Evolutionary conservation across 2,888 invertebrate genomes (phyloP).

Genomic region (Brachyptera putata): DNA sequence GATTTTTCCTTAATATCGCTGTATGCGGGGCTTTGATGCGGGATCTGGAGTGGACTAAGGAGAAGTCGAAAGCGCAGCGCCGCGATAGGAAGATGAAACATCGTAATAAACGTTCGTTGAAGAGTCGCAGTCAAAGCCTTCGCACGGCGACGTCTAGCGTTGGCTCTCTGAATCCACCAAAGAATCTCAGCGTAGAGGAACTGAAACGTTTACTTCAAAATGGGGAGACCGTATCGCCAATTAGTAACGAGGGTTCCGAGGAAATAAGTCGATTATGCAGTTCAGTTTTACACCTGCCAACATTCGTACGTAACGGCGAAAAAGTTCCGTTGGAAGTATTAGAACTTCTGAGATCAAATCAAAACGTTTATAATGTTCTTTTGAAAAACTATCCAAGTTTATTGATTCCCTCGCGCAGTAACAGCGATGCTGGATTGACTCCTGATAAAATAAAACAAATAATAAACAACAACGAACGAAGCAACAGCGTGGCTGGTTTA

Average conservation of each 20-base stretch:
- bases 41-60: conserved; percentile 65
- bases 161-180: conserved; percentile 61
- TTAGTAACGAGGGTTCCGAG: conserved; percentile 2
- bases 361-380: conserved; percentile 66
- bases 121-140: conserved; percentile 51
- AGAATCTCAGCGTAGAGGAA: conserved; percentile 45
- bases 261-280: conserved; percentile 48
- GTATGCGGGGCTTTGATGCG: conserved; percentile 79
- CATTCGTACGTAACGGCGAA: conserved; percentile 73
- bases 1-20: conserved; percentile 74
- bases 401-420: conserved; percentile 66
- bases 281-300: conserved; percentile 81
- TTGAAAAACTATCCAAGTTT: conserved; percentile 71
- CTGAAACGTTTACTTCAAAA: conserved; percentile 36
- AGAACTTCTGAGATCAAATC: conserved; percentile 64
- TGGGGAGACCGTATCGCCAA: too few relatives aligned
- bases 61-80: conserved; percentile 43
- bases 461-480: conserved; percentile 9
- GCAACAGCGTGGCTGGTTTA: not conserved
- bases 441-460: conserved; percentile 42
- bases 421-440: conserved; percentile 60
- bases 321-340: conserved; percentile 62
- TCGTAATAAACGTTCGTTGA: conserved; percentile 59
- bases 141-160: conserved; percentile 53
- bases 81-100: conserved; percentile 43